phyloP scores from a whole-genome alignment of 2,797 vertebrate genomes.

The Euthynnus affinis region DNA sequence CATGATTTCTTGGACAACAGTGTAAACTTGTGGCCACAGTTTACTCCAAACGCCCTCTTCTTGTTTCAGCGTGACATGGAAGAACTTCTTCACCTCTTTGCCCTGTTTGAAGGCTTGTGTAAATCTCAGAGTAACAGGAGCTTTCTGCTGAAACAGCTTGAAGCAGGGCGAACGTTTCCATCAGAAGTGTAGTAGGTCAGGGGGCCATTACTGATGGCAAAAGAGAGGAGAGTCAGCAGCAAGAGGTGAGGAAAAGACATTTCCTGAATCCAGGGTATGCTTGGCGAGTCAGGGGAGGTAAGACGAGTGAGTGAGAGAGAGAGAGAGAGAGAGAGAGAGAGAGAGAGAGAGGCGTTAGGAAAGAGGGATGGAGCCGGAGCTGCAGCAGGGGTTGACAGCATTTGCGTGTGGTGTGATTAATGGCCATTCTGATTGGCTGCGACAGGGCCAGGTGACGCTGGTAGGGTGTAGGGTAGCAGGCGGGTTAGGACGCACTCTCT shows the following conservation, averaged over 20 bases:
- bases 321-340: conserved; percentile 12
- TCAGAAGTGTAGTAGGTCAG: conserved; percentile 9
- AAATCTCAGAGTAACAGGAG: conserved; percentile 9
- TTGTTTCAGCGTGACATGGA: background rate
- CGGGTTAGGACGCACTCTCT: conserved; percentile 69
- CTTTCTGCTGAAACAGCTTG: conserved; percentile 17
- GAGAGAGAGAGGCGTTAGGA: background rate
- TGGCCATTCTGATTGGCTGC: conserved; percentile 81
- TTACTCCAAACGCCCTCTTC: background rate
- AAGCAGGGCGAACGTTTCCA: conserved; percentile 25
- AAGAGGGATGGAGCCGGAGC: conserved; percentile 55
- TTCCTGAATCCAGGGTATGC: conserved; percentile 38
- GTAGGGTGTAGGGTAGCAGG: conserved; percentile 40
- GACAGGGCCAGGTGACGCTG: conserved; percentile 82
- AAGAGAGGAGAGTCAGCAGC: conserved; percentile 36
- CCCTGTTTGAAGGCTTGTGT: background rate
- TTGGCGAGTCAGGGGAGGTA: conserved; percentile 20
- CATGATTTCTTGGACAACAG: too few species aligned
- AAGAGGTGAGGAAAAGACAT: conserved; percentile 49
- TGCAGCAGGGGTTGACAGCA: conserved; percentile 68
- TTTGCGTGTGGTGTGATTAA: conserved; percentile 83
- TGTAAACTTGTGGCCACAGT: background rate
- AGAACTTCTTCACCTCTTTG: background rate
- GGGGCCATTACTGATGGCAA: conserved; percentile 28
- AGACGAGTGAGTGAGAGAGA: conserved; percentile 18